These are phyloP conservation scores for Noctua pronuba DNA, from an alignment of 2,888 invertebrate species.

Conservation along the genomic window DNA sequence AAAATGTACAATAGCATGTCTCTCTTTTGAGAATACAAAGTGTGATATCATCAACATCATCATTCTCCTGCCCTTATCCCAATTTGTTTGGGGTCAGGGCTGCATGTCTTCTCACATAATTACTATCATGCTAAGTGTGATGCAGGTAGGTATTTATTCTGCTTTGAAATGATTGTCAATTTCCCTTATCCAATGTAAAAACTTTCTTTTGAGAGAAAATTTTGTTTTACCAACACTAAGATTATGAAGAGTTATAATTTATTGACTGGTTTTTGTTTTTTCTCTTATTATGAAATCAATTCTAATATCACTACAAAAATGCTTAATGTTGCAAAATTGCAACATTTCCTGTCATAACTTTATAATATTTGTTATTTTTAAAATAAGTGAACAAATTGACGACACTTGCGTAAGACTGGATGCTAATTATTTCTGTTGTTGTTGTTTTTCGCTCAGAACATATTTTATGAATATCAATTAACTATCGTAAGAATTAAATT, in stretches of 20 bases:
- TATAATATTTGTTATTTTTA: neutral
- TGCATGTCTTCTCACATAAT: neutral
- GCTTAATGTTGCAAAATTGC: neutral
- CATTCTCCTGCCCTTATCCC: neutral
- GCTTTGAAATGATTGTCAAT: neutral
- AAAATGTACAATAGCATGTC: neutral
- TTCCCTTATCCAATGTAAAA: neutral
- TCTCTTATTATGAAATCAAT: neutral
- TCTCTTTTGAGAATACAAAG: neutral
- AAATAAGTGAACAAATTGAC: neutral
- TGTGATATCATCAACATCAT: neutral
- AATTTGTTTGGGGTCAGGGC: neutral
- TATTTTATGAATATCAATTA: neutral
- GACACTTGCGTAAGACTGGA: neutral
- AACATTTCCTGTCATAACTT: neutral
- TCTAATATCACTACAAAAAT: neutral
- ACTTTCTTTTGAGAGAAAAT: neutral
- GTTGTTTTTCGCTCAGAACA: slow-evolving; percentile 9
- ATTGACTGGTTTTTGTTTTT: neutral
- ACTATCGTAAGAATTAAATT: slow-evolving; percentile 7
- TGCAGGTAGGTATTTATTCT: neutral
- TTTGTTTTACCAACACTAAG: neutral
- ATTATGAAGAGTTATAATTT: neutral
- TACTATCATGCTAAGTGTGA: neutral
- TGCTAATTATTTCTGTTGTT: neutral